Percentiles rank a stretch among this genome's conserved stretches.
These are phyloP conservation scores for Neogobius melanostomus DNA, from an alignment of 2,113 vertebrate genomes.

Conservation along the genomic window DNA sequence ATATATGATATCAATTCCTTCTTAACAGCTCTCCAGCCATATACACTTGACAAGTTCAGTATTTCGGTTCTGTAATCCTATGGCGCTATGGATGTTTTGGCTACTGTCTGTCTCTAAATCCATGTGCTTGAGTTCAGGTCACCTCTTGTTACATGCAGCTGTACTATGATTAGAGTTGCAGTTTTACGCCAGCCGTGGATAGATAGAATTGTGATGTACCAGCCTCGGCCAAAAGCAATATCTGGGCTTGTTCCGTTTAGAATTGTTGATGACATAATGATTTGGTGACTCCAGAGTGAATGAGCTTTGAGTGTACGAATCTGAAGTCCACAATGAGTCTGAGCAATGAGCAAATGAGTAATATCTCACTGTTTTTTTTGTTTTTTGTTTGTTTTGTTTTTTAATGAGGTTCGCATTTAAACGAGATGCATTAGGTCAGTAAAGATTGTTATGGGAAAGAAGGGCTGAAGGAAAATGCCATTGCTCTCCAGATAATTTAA, in stretches of 20 bases:
- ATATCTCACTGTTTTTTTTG: not conserved
- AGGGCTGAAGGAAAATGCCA: slow-evolving; percentile 55
- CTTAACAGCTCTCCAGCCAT: slow-evolving; percentile 26
- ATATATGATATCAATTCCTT: slow-evolving; percentile 39
- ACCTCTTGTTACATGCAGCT: not conserved
- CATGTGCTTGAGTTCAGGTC: not conserved
- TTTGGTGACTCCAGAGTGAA: no score
- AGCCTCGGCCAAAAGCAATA: no score
- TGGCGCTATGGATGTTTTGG: not conserved
- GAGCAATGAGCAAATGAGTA: not conserved
- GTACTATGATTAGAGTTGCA: not conserved
- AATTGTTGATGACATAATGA: no score
- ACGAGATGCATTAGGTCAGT: slow-evolving; percentile 47
- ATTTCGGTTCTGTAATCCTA: slow-evolving; percentile 49
- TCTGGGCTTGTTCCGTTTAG: no score
- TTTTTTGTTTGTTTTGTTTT: no score
- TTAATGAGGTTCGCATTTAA: slow-evolving; percentile 8
- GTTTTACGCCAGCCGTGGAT: no score
- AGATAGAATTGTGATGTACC: no score
- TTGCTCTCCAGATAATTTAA: slow-evolving; percentile 71
- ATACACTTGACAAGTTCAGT: slow-evolving; percentile 34
- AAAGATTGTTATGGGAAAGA: slow-evolving; percentile 52
- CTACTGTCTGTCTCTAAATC: not conserved
- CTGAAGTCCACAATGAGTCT: no score
- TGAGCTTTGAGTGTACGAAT: no score